Evolutionary conservation across 2,888 invertebrate species (phyloP), one percentile per base, ranked within the genome.

Genomic region (Lepetodrilus schrolli): DNA sequence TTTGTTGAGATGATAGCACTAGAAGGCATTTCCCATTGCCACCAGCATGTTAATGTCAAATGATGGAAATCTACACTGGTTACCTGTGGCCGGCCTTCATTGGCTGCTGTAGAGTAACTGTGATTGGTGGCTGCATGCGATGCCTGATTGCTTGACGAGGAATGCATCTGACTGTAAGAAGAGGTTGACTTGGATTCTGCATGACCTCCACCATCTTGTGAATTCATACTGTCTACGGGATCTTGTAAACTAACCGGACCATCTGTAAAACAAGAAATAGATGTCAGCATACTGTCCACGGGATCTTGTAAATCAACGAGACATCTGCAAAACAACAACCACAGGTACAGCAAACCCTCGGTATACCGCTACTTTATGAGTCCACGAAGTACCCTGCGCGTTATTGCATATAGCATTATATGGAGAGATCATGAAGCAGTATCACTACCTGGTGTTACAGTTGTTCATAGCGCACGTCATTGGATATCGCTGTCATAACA

Each of bases 191-290:
- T 77, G 48, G 76, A 51, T 58, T 70, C 51, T 51, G 80, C 77
- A 49, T 75, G 77, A 68, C 36, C 21, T 36, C 66, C 75, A 48
- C 66, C 43, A 8, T 74, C 70, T 48, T 74, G 72, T 34, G 74
- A 70, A 66, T 72, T 74, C 72, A 73, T 78, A 23, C 38, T 74
- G 74, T 66, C 74, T 34, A 66, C 70, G 30, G 85, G 74, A 73
- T 86, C 86, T 26, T 82, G 80, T 17, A 86, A 82, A 74, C 86
- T 86, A 49, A 86, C 73, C 51, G 86, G 86, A 50, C 85, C 86
- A 86, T 86, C 86, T 86, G 79, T 30, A 78, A 80, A 69, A n/a
- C n/a, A n/a, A n/a, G n/a, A 21, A 1, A 26, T 7, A 26, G 36
- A 36, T 5, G 37, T n/a, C 8, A 49, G 49, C 72, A 73, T 78